These are phyloP conservation scores for Cybosia mesomella DNA, from an alignment of 2,888 invertebrate genomes.

Conservation along the genomic window DNA sequence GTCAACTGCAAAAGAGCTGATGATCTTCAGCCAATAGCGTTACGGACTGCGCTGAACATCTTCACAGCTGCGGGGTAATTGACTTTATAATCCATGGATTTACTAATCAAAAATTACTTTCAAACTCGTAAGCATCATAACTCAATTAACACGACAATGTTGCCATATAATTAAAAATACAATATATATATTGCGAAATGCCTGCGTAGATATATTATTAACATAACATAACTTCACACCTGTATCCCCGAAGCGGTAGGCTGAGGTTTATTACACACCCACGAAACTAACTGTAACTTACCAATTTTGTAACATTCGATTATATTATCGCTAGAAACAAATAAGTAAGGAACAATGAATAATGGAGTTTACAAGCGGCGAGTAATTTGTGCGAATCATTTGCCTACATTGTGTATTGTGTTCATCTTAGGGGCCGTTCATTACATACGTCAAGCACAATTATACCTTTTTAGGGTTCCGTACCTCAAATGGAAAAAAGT, in stretches of 20 bases:
- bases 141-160: background rate
- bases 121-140: background rate
- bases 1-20: too few relatives aligned
- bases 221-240: too few relatives aligned
- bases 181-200: background rate
- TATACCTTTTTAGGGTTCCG: background rate
- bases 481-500: too few relatives aligned
- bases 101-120: background rate
- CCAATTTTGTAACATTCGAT: constrained; percentile 11
- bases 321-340: constrained; percentile 22
- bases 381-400: constrained; percentile 47
- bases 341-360: constrained; percentile 46
- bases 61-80: too few relatives aligned
- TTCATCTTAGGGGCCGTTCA: background rate
- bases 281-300: background rate
- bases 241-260: too few relatives aligned
- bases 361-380: constrained; percentile 21
- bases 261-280: too few relatives aligned
- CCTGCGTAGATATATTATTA: background rate
- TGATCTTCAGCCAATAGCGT: too few relatives aligned
- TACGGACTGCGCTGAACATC: too few relatives aligned
- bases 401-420: constrained; percentile 28
- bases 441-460: background rate
- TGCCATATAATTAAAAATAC: too few relatives aligned
- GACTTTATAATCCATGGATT: too few relatives aligned